phyloP scores from a whole-genome alignment of 2,888 invertebrate genomes.

The Pyralis farinalis region DNA sequence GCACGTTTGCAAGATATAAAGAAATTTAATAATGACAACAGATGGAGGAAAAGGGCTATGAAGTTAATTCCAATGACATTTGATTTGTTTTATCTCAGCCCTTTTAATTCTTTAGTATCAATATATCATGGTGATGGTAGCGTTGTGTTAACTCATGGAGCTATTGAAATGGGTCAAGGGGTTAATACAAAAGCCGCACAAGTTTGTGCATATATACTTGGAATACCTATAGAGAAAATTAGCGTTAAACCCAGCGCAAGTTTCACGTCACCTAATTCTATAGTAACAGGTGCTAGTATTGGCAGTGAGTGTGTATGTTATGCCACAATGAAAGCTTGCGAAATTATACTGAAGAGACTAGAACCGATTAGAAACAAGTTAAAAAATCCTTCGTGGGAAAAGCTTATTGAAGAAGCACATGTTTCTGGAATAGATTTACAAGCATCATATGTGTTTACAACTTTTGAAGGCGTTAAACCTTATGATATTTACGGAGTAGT shows the following conservation, averaged over 20 bases:
- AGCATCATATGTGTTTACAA: conserved; percentile 80
- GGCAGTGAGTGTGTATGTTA: conserved; percentile 84
- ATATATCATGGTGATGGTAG: conserved; percentile 86
- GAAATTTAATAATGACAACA: conserved; percentile 82
- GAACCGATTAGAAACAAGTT: conserved; percentile 79
- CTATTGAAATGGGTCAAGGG: conserved; percentile 89
- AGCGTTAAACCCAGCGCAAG: conserved; percentile 83
- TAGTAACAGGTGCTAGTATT: conserved; percentile 83
- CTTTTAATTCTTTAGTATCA: conserved; percentile 82
- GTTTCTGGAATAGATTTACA: conserved; percentile 79
- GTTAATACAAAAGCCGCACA: conserved; percentile 90
- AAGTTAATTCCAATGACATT: conserved; percentile 85
- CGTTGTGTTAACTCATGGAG: conserved; percentile 85
- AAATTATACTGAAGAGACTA: conserved; percentile 81
- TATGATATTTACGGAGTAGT: conserved; percentile 85
- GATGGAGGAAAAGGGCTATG: conserved; percentile 89
- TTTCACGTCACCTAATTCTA: conserved; percentile 82
- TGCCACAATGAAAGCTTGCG: conserved; percentile 83
- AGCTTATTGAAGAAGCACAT: conserved; percentile 77
- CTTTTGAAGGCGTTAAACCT: conserved; percentile 66
- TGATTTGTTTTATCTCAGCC: conserved; percentile 76
- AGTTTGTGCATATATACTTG: conserved; percentile 86
- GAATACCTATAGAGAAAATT: conserved; percentile 84
- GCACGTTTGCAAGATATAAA: conserved; percentile 63
- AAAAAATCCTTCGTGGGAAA: conserved; percentile 78